Evolutionary conservation across 2,797 vertebrate species (phyloP).

Genomic region (Eupleurogrammus muticus): DNA sequence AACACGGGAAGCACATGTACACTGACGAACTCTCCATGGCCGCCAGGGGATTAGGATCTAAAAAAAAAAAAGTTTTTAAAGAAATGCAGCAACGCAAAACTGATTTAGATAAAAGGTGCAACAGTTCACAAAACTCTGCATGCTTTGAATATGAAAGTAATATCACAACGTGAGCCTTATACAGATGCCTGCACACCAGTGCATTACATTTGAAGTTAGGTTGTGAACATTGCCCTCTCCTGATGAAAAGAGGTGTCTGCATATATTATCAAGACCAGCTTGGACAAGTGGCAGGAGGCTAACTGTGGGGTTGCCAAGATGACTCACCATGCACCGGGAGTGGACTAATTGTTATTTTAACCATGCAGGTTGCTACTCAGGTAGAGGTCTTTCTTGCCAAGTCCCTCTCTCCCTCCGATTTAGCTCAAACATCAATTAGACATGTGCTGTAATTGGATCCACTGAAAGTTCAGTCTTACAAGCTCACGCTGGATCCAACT

Average conservation of each 20-base stretch:
- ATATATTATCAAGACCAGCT: constrained; percentile 66
- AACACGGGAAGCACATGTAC: constrained; percentile 90
- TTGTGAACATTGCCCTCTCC: constrained; percentile 81
- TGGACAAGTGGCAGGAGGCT: constrained; percentile 56
- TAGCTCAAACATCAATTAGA: constrained; percentile 65
- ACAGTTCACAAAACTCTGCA: constrained; percentile 53
- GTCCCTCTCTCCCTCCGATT: constrained; percentile 49
- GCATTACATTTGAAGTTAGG: constrained; percentile 48
- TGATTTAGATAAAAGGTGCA: constrained; percentile 58
- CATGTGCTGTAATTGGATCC: constrained; percentile 56
- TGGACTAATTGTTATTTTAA: constrained; percentile 75
- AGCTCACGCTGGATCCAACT: constrained; percentile 35
- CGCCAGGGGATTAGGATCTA: constrained; percentile 41
- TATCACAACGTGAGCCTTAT: constrained; percentile 35
- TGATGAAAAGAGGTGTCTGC: constrained; percentile 73
- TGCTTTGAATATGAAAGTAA: constrained; percentile 53
- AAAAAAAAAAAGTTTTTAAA: constrained; percentile 41
- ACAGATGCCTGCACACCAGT: constrained; percentile 39
- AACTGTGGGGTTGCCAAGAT: constrained; percentile 69
- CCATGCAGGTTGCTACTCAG: constrained; percentile 66
- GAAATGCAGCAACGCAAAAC: constrained; percentile 48
- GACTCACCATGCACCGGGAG: constrained; percentile 69
- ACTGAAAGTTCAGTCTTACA: constrained; percentile 43
- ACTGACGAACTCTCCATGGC: constrained; percentile 84
- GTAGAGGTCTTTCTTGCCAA: constrained; percentile 55